A percentile compares a stretch with the other conserved stretches of the same genome.
phyloP scores from a whole-genome alignment of 2,113 vertebrate species.

The Oryzias javanicus region DNA sequence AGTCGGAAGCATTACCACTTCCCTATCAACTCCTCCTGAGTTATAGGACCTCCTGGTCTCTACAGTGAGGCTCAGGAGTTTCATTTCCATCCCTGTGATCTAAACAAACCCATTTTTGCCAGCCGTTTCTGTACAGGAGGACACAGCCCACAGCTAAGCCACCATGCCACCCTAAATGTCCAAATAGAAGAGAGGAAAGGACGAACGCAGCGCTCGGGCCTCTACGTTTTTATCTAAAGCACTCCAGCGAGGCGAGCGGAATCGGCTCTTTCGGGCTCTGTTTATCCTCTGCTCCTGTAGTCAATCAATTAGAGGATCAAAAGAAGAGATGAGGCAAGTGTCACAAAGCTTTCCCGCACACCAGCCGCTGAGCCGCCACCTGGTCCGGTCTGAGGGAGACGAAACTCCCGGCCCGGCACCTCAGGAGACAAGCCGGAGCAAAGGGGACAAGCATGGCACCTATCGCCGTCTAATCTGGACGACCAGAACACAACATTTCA shows the following conservation, averaged over 20 bases:
- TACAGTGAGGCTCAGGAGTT: conserved; percentile 67
- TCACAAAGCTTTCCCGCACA: conserved; percentile 73
- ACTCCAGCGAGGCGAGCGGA: conserved; percentile 77
- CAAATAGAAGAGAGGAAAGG: conserved; percentile 50
- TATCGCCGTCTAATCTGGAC: conserved; percentile 68
- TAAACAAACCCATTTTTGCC: conserved; percentile 80
- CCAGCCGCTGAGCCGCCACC: conserved; percentile 63
- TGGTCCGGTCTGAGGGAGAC: conserved; percentile 62
- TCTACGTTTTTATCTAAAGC: conserved; percentile 77
- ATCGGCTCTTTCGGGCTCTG: conserved; percentile 77
- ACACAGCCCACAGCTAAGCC: conserved; percentile 73
- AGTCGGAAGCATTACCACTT: conserved; percentile 47
- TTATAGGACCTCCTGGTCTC: conserved; percentile 69
- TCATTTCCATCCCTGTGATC: conserved; percentile 81
- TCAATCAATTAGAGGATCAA: conserved; percentile 85
- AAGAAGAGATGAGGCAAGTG: conserved; percentile 71
- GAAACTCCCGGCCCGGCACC: conserved; percentile 50
- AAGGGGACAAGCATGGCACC: conserved; percentile 70
- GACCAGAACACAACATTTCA: conserved; percentile 66
- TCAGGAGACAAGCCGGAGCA: conserved; percentile 59
- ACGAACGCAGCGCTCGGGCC: conserved; percentile 43
- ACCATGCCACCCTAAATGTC: conserved; percentile 76
- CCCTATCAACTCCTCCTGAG: conserved; percentile 61
- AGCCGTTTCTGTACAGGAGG: conserved; percentile 66
- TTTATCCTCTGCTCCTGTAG: conserved; percentile 79